phyloP scores from a whole-genome alignment of 2,888 invertebrate species.

The Artemia sinica region DNA sequence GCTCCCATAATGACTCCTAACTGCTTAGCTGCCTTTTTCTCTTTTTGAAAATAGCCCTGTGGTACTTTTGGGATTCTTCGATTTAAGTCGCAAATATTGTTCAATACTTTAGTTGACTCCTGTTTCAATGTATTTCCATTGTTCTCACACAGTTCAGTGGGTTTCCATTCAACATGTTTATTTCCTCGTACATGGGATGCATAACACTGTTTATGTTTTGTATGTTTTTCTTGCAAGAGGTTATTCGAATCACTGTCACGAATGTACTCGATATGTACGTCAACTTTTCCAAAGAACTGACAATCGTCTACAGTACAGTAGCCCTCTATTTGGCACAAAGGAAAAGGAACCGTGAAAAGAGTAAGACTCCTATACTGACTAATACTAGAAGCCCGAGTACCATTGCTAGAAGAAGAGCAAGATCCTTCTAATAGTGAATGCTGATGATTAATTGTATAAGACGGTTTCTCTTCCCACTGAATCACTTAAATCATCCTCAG shows the following conservation, averaged over 20 bases:
- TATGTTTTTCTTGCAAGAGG: not conserved
- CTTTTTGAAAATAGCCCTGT: slow-evolving; percentile 25
- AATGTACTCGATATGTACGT: slow-evolving; percentile 28
- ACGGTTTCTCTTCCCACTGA: not conserved
- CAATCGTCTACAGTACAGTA: slow-evolving; percentile 13
- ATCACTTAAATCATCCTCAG: not conserved
- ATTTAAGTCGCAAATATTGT: not conserved
- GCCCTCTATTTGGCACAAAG: not conserved
- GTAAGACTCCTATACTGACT: slow-evolving; percentile 24
- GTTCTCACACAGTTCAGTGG: not conserved
- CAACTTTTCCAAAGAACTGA: slow-evolving; percentile 26
- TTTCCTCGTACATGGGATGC: not conserved
- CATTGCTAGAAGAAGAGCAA: not conserved
- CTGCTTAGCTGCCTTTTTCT: slow-evolving; percentile 40
- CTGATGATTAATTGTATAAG: no score
- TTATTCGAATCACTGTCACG: slow-evolving; percentile 18
- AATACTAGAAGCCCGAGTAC: not conserved
- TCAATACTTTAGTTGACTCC: not conserved
- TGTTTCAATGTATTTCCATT: no score
- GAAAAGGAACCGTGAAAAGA: slow-evolving; percentile 19
- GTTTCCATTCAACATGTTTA: not conserved
- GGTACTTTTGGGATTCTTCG: not conserved
- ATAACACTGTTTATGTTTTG: slow-evolving; percentile 1
- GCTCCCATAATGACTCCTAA: slow-evolving; percentile 42
- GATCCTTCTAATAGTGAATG: not conserved